Conservation (phyloP, 2,888 invertebrate species). For the Eurytoma californica region DNA sequence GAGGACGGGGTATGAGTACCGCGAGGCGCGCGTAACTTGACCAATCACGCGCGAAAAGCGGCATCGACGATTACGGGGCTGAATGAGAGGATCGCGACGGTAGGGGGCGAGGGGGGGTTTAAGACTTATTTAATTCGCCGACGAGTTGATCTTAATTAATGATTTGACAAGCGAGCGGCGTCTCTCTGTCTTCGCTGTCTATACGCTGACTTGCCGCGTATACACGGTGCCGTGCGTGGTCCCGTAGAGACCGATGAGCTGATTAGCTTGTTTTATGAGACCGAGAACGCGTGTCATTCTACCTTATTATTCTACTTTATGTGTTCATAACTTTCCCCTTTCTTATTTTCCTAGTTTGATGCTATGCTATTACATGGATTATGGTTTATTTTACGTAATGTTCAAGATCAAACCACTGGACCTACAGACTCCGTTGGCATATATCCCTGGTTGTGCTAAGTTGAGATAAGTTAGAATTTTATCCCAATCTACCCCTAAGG, state of each 20-base stretch:
- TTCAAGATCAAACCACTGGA: too few relatives aligned
- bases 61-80: constrained; percentile 47
- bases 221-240: not conserved
- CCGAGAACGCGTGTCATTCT: constrained; percentile 27
- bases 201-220: not conserved
- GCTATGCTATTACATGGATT: too few relatives aligned
- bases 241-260: not conserved
- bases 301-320: too few relatives aligned
- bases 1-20: constrained; percentile 14
- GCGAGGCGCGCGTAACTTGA: constrained; percentile 40
- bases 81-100: constrained; percentile 28
- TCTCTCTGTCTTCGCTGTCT: constrained; percentile 10
- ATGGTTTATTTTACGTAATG: too few relatives aligned
- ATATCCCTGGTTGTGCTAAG: too few relatives aligned
- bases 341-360: too few relatives aligned
- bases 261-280: constrained; percentile 30
- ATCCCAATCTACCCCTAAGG: too few relatives aligned
- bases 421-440: too few relatives aligned
- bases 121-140: constrained; percentile 54
- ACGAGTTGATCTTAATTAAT: constrained; percentile 54
- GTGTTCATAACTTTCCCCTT: too few relatives aligned
- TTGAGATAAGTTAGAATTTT: too few relatives aligned
- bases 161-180: constrained; percentile 45
- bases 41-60: constrained; percentile 53
- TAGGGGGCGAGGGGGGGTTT: not conserved